Evolutionary conservation across 2,888 invertebrate genomes (phyloP), one percentile per base, ranked within the genome.

Genomic region (Oeneis ivallda): DNA sequence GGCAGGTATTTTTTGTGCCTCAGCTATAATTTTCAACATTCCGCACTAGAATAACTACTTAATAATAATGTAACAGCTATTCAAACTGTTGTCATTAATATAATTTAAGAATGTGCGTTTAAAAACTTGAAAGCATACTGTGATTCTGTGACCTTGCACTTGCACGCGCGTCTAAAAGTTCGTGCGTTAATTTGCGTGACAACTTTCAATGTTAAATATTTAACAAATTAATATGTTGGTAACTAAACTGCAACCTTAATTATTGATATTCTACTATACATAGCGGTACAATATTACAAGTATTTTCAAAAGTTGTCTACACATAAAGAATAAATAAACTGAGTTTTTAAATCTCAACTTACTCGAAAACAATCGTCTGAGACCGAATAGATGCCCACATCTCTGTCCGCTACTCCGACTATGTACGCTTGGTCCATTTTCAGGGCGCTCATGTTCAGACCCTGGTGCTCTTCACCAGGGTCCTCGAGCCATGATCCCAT

Each of bases 351-450:
- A 34, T 26, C 7, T 13, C 1, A 37, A 86, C 93, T 92, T 83
- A 96, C 96, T 83, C 93, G 89, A 77, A 94, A 92, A 77, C 96
- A 96, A 75, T 96, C 95, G 64, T 94, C 93, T 17, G 95, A 95
- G 0, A 95, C 93, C 26, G 93, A 89, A 77, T 96, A 96, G 5
- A 96, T 85, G 77, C 93, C 93, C 11, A 92, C 86, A 66, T 81
- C 79, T 7, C 76, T 78, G 19, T 85, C 85, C 11, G 88, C 81
- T 62, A 70, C 73, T 41, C 92, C 86, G 65, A 88, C 85, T 74
- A 93, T 82, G 75, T 94, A 96, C 0, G 95, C 95, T 83, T 96
- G 87, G 76, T 96, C 96, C 76, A 94, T 93, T 69, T 84, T 81
- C 75, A 96, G 79, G 10, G 91, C 81, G 0, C 92, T 89, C 86